Base-by-base conservation (phyloP, 2,113 vertebrate species). In the Trematocara nigrifrons region DNA sequence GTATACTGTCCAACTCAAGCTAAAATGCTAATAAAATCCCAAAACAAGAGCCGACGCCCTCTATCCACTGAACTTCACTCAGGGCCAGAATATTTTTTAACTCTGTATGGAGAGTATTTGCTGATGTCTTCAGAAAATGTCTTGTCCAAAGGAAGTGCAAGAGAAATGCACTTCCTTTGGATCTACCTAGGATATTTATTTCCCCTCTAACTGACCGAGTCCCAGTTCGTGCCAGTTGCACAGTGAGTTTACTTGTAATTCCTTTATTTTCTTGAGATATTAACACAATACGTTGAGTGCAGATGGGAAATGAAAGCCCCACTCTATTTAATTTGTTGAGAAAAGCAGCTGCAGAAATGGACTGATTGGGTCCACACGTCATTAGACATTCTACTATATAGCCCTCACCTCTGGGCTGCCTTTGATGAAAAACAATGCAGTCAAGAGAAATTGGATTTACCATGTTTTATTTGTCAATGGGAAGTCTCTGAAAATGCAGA, bases 361-460 rank as follows among this genome's bases (percentile, higher is more conserved):
- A 93, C 91, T 83, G 87, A 91, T 91, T 86, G 51, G 61, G 82
- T 89, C 87, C 85, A 86, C 82, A 87, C 40, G 51, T 83, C 86
- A 82, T 91, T 91, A 91, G 61, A 82, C 29, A 6, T 80, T 86
- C 64, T 79, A 84, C 85, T 20, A 31, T 82, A 86, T 87, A 86
- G 86, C 88, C 78, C 90, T 88, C 86, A 89, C 61, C 86, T 42
- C 10, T 33, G 69, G 78, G 84, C 82, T 87, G 18, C 64, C 47
- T 88, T 89, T 86, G 80, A 91, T 86, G 83, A 87, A 81, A 80
- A 90, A 88, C 89, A 91, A 94, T 89, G 84, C 51, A 82, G 77
- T 71, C 57, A 45, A 78, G 57, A 91, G 79, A 84, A 89, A 87
- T 74, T 90, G 77, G 77, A 91, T 87, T 86, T 49, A 88, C 79